Percentiles rank a stretch among this genome's conserved stretches.
These are phyloP conservation scores for Styela clava DNA, from an alignment of 23 tunicate species.

Conservation along the genomic window DNA sequence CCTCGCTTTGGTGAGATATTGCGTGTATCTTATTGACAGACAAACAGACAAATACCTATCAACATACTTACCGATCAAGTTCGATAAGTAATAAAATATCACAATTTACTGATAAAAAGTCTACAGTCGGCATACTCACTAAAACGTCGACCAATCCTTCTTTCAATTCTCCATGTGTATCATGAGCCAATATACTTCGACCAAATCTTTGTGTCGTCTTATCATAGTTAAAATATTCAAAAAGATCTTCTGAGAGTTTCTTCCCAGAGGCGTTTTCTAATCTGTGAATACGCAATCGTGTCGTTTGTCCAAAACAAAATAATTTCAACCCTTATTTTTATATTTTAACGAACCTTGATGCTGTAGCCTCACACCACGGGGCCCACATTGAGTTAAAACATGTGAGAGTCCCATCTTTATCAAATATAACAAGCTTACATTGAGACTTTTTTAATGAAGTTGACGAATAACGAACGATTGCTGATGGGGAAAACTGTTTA, in stretches of 20 bases:
- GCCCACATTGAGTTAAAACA: slow-evolving; percentile 48
- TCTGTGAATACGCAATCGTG: no score
- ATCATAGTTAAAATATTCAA: slow-evolving; percentile 38
- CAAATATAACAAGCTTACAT: slow-evolving; percentile 38
- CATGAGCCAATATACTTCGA: slow-evolving; percentile 34
- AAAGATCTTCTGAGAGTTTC: slow-evolving; percentile 24
- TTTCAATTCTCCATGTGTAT: slow-evolving; percentile 32
- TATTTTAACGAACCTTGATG: neutral
- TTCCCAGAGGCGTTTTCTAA: slow-evolving; percentile 11
- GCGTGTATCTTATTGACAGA: no score
- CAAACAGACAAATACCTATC: no score
- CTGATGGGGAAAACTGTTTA: no score
- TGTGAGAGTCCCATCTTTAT: slow-evolving; percentile 51
- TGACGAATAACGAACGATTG: neutral
- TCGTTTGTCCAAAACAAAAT: no score
- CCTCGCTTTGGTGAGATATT: no score
- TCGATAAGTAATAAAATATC: no score
- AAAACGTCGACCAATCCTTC: neutral
- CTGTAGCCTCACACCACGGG: slow-evolving; percentile 40
- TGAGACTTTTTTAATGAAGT: slow-evolving; percentile 5
- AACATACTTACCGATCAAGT: no score
- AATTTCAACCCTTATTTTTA: no score
- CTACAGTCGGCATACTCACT: slow-evolving; percentile 1
- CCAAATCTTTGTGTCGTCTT: slow-evolving; percentile 11
- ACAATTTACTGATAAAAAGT: no score